Base-by-base conservation (phyloP, 2,797 vertebrate genomes). In the Coilia nasus region DNA sequence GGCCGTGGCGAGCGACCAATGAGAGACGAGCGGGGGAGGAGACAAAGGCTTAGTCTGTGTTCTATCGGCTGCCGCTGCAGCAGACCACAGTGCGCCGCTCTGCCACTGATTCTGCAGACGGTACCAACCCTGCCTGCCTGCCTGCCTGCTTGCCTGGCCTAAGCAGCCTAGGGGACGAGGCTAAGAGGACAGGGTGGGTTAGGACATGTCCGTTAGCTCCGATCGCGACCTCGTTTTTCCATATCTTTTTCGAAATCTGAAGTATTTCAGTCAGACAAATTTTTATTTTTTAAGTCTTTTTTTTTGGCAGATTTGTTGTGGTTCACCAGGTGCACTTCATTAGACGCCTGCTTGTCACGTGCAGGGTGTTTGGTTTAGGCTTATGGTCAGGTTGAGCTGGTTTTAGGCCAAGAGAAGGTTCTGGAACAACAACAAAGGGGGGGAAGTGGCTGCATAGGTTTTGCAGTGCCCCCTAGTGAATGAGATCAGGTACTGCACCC, bases 1-100 rank as follows among this genome's bases (percentile, higher is more conserved):
- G 41, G 95, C 89, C 93, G 85, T 90, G 87, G 84, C 31, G 86
- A 50, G 85, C 78, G 84, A 84, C 96, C 94, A 96, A 94, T 96
- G 87, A 91, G 78, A 89, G 47, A 0, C 78, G 83, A 85, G 93
- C 92, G 93, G 94, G 94, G 93, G 91, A 92, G 94, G 92, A 91
- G 83, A 87, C 84, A 86, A 90, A 89, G 54, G 84, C 88, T 88
- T 86, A 87, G 89, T 83, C 81, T 89, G 15, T 92, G 89, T 92
- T 90, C 31, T 28, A 17, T 60, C 0, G 0, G 90, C 91, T 91
- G 89, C 46, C 90, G 86, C 90, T 87, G 90, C 90, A 87, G 86
- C 88, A 47, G 84, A 4, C 91, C 86, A 87, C 85, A 87, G 90
- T 91, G 90, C 88, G 89, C 67, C 84, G 88, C 85, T 89, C 71